Evolutionary conservation across 2,113 vertebrate genomes (phyloP), one percentile per base, ranked within the genome.

Genomic region (Oceanites oceanicus): DNA sequence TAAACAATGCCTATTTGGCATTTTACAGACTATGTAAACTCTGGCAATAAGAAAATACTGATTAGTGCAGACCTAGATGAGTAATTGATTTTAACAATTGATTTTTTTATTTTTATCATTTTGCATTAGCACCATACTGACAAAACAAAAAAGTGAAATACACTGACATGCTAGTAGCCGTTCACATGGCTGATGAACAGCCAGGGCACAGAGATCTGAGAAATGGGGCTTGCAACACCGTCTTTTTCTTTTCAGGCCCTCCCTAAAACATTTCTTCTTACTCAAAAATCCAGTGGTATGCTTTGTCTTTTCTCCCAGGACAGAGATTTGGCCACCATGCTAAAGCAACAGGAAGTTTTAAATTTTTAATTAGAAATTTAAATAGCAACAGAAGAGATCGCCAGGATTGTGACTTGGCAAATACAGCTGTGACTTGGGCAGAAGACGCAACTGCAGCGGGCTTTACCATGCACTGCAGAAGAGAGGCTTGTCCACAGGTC

Each of bases 21-120:
- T 94, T 96, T 96, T 92, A 83, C 29, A 94, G 34, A 66, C 91
- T 86, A 36, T 78, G 68, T 71, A 85, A 97, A 97, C 74, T 92
- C 94, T 74, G 47, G 38, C 36, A 94, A 40, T 61, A 78, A 88
- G 52, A 88, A 95, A 94, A 79, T 44, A 76, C 50, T 65, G 53
- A 79, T 85, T 63, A 88, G 13, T 63, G n/a, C 25, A 83, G 59
- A 76, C 11, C 27, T 79, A 65, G 49, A 88, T 65, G 34, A 75
- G 34, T 49, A 91, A 92, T 22, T 78, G 16, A 82, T 95, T 90
- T 91, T 52, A 90, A 65, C 21, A 56, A 49, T 4, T 38, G 44
- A 68, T 84, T 73, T 78, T 25, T 25, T 34, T n/a, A 22, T 86
- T 83, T 72, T 88, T 76, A 49, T 63, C 18, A 25, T 72, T 88